Percentiles rank a stretch among this genome's conserved stretches.
Conservation (phyloP, 2,888 invertebrate genomes). For the Spisula subtruncata region DNA sequence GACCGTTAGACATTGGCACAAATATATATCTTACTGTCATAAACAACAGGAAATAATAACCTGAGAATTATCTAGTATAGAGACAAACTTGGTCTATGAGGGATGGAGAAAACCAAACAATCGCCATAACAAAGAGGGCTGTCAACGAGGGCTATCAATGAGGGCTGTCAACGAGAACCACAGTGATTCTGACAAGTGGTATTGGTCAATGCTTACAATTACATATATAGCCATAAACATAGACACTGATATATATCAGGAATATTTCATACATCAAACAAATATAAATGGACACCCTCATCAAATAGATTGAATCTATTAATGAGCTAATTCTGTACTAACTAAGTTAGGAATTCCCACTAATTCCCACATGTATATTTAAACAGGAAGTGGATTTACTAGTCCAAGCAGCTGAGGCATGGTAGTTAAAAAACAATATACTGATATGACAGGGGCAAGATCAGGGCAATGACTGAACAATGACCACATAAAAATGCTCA, state of each 20-base stretch:
- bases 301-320: slow-evolving; percentile 4
- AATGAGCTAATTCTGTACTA: not conserved
- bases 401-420: not conserved
- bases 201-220: not conserved
- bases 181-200: not conserved
- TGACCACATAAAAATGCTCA: not conserved
- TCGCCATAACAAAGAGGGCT: not conserved
- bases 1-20: not conserved
- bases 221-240: not conserved
- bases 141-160: not conserved
- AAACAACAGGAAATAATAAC: slow-evolving; percentile 5
- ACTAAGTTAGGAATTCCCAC: not conserved
- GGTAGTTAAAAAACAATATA: not conserved
- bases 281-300: slow-evolving; percentile 11
- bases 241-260: not conserved
- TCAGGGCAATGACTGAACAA: not conserved
- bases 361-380: slow-evolving; percentile 23
- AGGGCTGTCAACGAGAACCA: not conserved
- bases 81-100: slow-evolving; percentile 3
- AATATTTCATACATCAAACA: slow-evolving; percentile 1
- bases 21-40: not conserved
- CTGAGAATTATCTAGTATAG: not conserved
- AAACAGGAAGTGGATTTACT: not conserved
- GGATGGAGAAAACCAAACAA: not conserved
- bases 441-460: no score